These are phyloP conservation scores for Teleopsis dalmanni DNA, from an alignment of 1,140 invertebrate genomes.

Conservation along the genomic window DNA sequence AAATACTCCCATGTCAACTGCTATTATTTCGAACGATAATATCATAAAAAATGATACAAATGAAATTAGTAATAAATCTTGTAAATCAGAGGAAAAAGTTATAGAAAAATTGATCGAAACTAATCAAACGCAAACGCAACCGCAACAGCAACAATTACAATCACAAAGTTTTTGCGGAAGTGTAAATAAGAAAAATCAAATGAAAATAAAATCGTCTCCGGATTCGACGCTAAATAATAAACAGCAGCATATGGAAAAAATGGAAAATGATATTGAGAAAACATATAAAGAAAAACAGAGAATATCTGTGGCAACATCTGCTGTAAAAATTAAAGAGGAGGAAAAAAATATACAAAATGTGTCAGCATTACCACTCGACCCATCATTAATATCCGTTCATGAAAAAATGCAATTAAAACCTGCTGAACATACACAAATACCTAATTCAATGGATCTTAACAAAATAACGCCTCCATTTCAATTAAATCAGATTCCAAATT, in stretches of 20 bases:
- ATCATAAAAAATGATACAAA: constrained; percentile 1
- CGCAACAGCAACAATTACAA: background rate
- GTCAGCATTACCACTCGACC: background rate
- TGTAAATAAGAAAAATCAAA: background rate
- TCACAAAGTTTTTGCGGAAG: background rate
- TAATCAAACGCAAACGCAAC: background rate
- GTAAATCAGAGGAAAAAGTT: background rate
- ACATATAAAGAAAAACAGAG: background rate
- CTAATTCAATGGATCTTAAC: constrained; percentile 40
- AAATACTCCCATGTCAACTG: background rate
- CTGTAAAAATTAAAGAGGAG: constrained; percentile 33
- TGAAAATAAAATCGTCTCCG: too few species aligned
- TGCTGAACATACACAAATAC: constrained; percentile 31
- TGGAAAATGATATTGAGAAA: too few species aligned
- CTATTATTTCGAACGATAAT: background rate
- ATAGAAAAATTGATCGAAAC: background rate
- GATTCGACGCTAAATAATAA: too few species aligned
- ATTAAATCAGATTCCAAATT: constrained; percentile 55
- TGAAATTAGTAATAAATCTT: background rate
- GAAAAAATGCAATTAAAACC: constrained; percentile 29
- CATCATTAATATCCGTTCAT: constrained; percentile 12
- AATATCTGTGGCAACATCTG: background rate
- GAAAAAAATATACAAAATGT: constrained; percentile 19
- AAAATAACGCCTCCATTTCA: constrained; percentile 50
- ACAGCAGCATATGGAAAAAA: too few species aligned